A percentile compares a stretch with the other conserved stretches of the same genome.
Conservation (phyloP, 2,113 vertebrate genomes). For the Aramus guarauna region DNA sequence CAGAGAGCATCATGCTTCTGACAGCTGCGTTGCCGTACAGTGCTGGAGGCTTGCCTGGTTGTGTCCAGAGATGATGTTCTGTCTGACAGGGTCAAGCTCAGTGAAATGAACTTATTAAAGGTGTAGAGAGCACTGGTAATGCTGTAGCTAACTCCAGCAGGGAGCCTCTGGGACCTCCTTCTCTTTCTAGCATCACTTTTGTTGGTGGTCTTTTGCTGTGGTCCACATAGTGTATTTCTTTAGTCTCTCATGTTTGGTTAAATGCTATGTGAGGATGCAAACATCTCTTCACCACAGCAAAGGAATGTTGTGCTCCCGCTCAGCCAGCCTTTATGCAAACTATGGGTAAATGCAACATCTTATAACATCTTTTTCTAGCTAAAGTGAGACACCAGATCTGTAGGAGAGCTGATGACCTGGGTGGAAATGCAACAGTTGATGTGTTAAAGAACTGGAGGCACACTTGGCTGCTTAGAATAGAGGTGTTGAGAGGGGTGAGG, state of each 20-base stretch:
- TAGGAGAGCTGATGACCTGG: background rate
- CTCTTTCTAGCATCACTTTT: background rate
- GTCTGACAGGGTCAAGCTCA: background rate
- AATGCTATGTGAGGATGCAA: background rate
- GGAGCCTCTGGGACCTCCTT: background rate
- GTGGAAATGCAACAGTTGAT: background rate
- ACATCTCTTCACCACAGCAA: accelerated
- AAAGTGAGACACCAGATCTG: background rate
- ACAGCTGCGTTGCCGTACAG: accelerated
- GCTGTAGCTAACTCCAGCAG: background rate
- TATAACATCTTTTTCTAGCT: background rate
- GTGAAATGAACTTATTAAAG: background rate
- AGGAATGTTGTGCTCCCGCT: background rate
- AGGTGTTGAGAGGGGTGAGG: background rate
- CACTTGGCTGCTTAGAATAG: background rate
- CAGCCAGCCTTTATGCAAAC: background rate
- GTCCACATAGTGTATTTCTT: background rate
- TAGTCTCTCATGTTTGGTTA: background rate
- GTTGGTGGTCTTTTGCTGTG: background rate
- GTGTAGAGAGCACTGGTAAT: background rate
- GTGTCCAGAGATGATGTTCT: background rate
- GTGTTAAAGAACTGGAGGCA: background rate
- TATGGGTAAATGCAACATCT: background rate
- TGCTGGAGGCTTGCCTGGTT: background rate
- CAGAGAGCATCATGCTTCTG: background rate